Percentiles rank a stretch among this genome's conserved stretches.
These are phyloP conservation scores for Bothrops jararaca DNA, from an alignment of 2,113 vertebrate genomes.

Conservation along the genomic window DNA sequence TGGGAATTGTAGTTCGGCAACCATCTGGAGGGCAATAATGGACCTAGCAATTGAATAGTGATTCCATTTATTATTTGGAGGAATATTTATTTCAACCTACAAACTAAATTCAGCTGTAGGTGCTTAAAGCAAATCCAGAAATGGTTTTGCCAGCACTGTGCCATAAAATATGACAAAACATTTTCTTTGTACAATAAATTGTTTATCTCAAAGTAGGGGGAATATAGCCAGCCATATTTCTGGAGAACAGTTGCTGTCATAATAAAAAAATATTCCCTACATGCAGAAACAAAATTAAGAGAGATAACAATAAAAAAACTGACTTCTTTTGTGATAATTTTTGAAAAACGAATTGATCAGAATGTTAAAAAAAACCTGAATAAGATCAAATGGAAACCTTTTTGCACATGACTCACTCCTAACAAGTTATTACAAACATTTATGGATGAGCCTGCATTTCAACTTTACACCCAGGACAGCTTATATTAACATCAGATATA, in stretches of 20 bases:
- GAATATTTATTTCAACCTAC: not conserved
- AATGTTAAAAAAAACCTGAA: not conserved
- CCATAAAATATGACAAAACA: conserved; percentile 21
- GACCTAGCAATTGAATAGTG: not conserved
- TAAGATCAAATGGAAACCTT: not conserved
- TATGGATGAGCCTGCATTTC: not conserved
- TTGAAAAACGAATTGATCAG: not conserved
- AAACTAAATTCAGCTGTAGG: not conserved
- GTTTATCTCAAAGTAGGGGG: conserved; percentile 5
- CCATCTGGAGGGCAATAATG: not conserved
- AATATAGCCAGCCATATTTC: not conserved
- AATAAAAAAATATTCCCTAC: not conserved
- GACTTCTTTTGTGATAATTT: not conserved
- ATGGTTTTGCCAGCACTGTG: not conserved
- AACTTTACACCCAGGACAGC: not conserved
- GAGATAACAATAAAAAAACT: not conserved
- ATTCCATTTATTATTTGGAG: not conserved
- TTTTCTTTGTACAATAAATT: conserved; percentile 18
- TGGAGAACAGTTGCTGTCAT: not conserved
- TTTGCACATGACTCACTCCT: not conserved
- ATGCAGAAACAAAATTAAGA: not conserved
- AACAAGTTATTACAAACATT: not conserved
- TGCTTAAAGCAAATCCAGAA: not conserved
- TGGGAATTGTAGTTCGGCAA: not conserved
- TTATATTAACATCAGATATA: not conserved